These are phyloP conservation scores for Polyommatus iphigenia DNA, from an alignment of 2,888 invertebrate genomes.

Conservation along the genomic window DNA sequence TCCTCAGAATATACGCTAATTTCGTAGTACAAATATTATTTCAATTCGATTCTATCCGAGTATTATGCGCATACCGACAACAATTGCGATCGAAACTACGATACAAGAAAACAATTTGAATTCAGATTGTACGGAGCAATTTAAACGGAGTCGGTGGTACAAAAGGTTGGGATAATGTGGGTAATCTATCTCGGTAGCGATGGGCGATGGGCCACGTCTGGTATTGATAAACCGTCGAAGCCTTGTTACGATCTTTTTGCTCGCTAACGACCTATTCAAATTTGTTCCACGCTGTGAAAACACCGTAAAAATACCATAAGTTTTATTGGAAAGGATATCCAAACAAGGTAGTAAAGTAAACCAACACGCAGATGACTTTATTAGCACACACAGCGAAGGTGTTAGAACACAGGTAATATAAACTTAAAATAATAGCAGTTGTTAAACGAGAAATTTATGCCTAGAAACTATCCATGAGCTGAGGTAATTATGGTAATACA, in stretches of 20 bases:
- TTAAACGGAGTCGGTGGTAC: conserved; percentile 53
- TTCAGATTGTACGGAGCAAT: conserved; percentile 64
- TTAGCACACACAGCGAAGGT: conserved; percentile 10
- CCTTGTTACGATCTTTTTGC: conserved; percentile 70
- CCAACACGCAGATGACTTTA: not conserved
- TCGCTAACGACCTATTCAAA: conserved; percentile 47
- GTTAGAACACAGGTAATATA: conserved; percentile 5
- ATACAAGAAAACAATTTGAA: conserved; percentile 40
- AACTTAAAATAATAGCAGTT: conserved; percentile 14
- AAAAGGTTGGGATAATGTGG: conserved; percentile 67
- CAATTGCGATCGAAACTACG: conserved; percentile 12
- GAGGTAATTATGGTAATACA: conserved; percentile 17
- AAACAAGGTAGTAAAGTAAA: conserved; percentile 1
- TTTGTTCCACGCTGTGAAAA: conserved; percentile 27
- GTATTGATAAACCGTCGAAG: conserved; percentile 54
- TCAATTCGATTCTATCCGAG: not conserved
- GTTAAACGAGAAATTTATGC: conserved; percentile 16
- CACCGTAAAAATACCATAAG: conserved; percentile 7
- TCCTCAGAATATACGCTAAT: not conserved
- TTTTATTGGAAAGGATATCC: conserved; percentile 3
- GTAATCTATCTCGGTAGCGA: conserved; percentile 73
- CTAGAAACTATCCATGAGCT: conserved; percentile 11
- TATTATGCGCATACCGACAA: not conserved
- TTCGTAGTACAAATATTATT: not conserved
- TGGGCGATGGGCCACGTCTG: conserved; percentile 75